phyloP scores from a whole-genome alignment of 2,113 vertebrate species.

The Brienomyrus brachyistius region DNA sequence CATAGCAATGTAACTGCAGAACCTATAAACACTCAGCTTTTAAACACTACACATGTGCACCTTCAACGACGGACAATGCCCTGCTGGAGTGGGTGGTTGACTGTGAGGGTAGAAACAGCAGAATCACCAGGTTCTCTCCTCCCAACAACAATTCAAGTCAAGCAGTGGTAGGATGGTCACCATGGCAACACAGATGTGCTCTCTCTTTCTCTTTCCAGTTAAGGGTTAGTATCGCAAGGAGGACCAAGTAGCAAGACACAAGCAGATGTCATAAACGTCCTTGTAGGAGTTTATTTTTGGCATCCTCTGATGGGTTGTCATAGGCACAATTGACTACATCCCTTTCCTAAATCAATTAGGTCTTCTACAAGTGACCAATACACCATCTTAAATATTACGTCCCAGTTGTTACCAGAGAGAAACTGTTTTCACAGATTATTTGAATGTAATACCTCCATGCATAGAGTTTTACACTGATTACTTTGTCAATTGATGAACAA shows the following conservation, averaged over 20 bases:
- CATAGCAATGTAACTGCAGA: neutral
- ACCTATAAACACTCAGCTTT: neutral
- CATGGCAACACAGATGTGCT: conserved; percentile 14
- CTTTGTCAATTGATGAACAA: neutral
- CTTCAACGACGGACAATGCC: neutral
- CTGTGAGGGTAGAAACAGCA: neutral
- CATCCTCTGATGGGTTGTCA: neutral
- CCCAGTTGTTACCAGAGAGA: neutral
- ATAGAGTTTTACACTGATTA: neutral
- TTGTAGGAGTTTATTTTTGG: neutral
- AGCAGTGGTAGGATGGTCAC: neutral
- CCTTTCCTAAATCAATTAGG: neutral
- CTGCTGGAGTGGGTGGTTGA: neutral
- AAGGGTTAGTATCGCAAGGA: neutral
- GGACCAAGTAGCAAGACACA: neutral
- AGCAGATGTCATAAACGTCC: neutral
- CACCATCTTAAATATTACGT: neutral
- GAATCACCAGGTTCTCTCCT: conserved; percentile 1
- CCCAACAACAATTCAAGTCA: neutral
- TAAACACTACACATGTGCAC: neutral
- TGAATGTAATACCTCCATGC: neutral
- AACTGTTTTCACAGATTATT: neutral
- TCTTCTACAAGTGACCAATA: neutral
- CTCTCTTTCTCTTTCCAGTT: conserved; percentile 1
- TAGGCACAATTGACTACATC: neutral